Evolutionary conservation across 2,888 invertebrate genomes (phyloP).

Genomic region (Neelides folsomi): DNA sequence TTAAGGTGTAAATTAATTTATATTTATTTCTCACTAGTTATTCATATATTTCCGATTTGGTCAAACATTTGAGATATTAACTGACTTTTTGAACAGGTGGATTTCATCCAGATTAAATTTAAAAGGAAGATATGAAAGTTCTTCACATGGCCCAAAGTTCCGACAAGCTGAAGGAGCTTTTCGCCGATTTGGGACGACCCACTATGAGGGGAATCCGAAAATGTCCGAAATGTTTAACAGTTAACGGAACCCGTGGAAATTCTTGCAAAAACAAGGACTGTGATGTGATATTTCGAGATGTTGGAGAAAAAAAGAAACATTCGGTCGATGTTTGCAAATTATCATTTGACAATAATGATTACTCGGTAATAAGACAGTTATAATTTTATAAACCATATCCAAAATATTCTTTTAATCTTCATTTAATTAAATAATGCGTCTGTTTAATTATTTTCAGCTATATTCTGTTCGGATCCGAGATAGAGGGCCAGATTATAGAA

Average conservation of each 20-base stretch:
- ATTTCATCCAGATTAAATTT: too few species aligned
- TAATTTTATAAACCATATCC: too few species aligned
- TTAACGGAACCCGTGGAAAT: slow-evolving; percentile 56
- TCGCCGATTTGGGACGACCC: slow-evolving; percentile 49
- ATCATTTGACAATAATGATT: slow-evolving; percentile 10
- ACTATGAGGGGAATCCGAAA: slow-evolving; percentile 57
- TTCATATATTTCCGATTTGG: too few species aligned
- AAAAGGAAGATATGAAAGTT: too few species aligned
- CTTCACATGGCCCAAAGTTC: slow-evolving; percentile 17
- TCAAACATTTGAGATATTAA: too few species aligned
- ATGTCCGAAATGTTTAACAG: slow-evolving; percentile 59
- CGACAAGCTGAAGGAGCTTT: slow-evolving; percentile 33
- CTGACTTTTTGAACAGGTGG: too few species aligned
- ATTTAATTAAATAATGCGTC: too few species aligned
- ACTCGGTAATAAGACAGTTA: slow-evolving; percentile 16
- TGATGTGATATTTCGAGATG: slow-evolving; percentile 51
- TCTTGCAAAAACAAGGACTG: slow-evolving; percentile 59
- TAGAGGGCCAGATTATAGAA: slow-evolving; percentile 54
- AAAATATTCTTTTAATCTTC: too few species aligned
- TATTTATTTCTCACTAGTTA: too few species aligned
- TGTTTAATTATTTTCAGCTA: slow-evolving; percentile 38
- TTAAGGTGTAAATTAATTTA: too few species aligned
- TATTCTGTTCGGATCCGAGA: slow-evolving; percentile 58
- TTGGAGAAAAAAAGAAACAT: slow-evolving; percentile 42
- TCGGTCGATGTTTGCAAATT: slow-evolving; percentile 54